Evolutionary conservation across 1,140 invertebrate genomes (phyloP).

Genomic region (Heliconius nattereri): DNA sequence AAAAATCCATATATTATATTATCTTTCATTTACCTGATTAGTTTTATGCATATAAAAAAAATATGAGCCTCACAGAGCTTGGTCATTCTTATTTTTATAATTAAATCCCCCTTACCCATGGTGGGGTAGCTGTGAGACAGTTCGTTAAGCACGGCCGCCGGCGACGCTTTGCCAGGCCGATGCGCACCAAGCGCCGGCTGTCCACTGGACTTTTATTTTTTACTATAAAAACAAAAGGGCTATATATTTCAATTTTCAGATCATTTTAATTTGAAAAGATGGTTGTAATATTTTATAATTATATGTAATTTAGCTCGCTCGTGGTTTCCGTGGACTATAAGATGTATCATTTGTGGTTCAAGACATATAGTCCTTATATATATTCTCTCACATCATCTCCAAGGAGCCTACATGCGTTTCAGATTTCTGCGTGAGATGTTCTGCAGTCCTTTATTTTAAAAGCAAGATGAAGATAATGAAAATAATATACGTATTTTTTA

Average conservation of each 20-base stretch:
- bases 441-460: no score
- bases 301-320: no score
- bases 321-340: no score
- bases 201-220: background rate
- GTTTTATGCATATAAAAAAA: background rate
- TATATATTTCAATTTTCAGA: background rate
- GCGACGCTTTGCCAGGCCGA: background rate
- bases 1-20: no score
- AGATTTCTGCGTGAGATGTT: no score
- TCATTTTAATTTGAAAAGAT: background rate
- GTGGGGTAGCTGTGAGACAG: background rate
- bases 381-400: no score
- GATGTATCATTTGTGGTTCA: no score
- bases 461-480: no score
- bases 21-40: no score
- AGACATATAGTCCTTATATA: no score
- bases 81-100: slow-evolving; percentile 3
- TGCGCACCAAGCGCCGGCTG: background rate
- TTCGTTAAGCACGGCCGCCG: slow-evolving; percentile 1
- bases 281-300: background rate
- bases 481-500: no score
- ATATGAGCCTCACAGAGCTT: background rate
- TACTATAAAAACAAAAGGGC: background rate
- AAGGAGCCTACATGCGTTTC: no score
- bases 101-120: background rate